phyloP scores from a whole-genome alignment of 2,113 vertebrate species.

The Platycercus adscitus region DNA sequence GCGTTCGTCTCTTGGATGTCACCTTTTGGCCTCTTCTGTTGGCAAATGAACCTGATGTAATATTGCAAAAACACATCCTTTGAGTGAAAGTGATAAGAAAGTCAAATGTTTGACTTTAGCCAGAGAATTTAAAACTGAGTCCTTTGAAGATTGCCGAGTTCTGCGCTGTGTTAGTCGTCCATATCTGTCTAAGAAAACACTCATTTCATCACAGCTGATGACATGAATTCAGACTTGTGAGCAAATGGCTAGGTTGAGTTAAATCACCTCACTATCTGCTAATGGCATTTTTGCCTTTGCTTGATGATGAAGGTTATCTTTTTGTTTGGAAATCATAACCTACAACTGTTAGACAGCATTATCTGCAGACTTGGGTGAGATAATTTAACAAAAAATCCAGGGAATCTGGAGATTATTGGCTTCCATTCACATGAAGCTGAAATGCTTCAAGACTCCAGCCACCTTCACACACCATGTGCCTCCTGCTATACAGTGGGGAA shows the following conservation, averaged over 20 bases:
- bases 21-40: conserved; percentile 43
- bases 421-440: neutral
- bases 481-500: conserved; percentile 16
- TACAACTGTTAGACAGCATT: conserved; percentile 42
- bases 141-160: conserved; percentile 54
- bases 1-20: neutral
- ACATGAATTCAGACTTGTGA: conserved; percentile 59
- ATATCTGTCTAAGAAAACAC: conserved; percentile 70
- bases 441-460: neutral
- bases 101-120: conserved; percentile 62
- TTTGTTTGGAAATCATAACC: conserved; percentile 64
- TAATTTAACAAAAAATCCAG: conserved; percentile 49
- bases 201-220: conserved; percentile 69
- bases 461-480: neutral
- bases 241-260: conserved; percentile 66
- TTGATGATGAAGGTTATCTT: conserved; percentile 67
- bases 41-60: conserved; percentile 35
- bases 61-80: conserved; percentile 40
- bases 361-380: conserved; percentile 65
- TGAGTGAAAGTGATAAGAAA: conserved; percentile 54
- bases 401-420: conserved; percentile 25
- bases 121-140: conserved; percentile 37
- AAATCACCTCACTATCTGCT: conserved; percentile 62
- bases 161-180: conserved; percentile 51
- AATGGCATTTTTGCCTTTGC: conserved; percentile 66